phyloP scores from a whole-genome alignment of 35 echinoderm and acorn worm genomes.

The Holothuria glaberrima region DNA sequence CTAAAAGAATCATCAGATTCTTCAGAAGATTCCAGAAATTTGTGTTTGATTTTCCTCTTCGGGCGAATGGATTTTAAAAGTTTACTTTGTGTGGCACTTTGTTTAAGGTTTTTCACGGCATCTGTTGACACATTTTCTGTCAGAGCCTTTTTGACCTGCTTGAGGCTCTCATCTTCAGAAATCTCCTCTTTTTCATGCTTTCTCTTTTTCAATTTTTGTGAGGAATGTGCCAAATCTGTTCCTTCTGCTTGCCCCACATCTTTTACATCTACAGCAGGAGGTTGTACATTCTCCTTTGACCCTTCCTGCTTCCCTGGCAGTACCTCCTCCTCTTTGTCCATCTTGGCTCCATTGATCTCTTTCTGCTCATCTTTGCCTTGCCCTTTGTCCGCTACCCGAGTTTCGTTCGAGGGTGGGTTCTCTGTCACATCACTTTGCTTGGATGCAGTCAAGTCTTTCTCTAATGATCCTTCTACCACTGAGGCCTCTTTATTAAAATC shows the following conservation, averaged over 20 bases:
- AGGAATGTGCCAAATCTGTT: not conserved
- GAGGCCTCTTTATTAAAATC: not conserved
- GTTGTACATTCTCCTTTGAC: too few relatives aligned
- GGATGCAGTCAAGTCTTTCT: not conserved
- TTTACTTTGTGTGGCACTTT: not conserved
- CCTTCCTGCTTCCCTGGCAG: too few relatives aligned
- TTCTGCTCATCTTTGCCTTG: not conserved
- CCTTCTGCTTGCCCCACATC: not conserved
- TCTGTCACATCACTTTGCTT: not conserved
- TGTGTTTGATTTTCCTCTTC: slow-evolving; percentile 60
- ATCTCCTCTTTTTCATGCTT: not conserved
- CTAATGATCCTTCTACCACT: not conserved
- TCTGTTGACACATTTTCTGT: not conserved
- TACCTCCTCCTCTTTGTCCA: not conserved
- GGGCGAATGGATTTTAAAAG: slow-evolving; percentile 9
- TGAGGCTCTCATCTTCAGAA: not conserved
- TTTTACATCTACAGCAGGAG: not conserved
- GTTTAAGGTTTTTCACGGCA: not conserved
- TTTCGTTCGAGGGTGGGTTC: not conserved
- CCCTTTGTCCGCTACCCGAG: not conserved
- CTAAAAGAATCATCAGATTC: not conserved
- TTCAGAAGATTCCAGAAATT: slow-evolving; percentile 30
- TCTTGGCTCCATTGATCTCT: not conserved
- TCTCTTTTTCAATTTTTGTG: not conserved
- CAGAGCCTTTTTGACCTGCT: not conserved